Base-by-base conservation (phyloP, 1,140 invertebrate genomes). In the Zaprionus lachaisei region DNA sequence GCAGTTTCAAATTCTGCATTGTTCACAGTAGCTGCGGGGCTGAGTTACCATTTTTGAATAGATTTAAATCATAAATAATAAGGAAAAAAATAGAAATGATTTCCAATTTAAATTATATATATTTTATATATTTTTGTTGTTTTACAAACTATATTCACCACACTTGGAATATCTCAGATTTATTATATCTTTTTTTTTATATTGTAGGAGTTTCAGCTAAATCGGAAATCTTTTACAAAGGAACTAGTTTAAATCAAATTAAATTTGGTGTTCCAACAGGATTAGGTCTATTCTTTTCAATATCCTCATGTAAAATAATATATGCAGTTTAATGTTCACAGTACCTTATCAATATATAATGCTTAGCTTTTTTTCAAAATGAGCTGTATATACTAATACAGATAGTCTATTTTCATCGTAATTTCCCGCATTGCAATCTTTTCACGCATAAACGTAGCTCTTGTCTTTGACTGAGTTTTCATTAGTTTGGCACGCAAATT, bases 1-100 rank as follows among this genome's bases (percentile, higher is more conserved):
- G 79, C 70, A 78, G 79, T 81, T 78, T 81, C 38, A 85, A 81
- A 80, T 85, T 81, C 47, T 66, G 77, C 72, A 75, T 81, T 78
- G 70, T 78, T 66, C 38, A 2, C 60, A 73, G 77, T 26, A 54
- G 37, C 63, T 34, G 57, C 28, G 34, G 22, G 26, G 9, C 26
- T 31, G 9, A 51, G 51, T 44, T n/a, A 44, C 41, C 5, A 44
- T 83, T 80, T 51, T 80, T 55, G n/a, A 72, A 49, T 55, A 22
- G 61, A 31, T 17, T n/a, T 5, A 41, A 15, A 41, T 41, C 4
- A n/a, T n/a, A n/a, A 41, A 41, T n/a, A 31, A 1, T 6, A n/a
- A 1, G 2, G 38, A 41, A 3, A 41, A 14, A 41, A 6, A 31
- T 31, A 31, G 6, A 47, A 47, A 26, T 11, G 11, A 9, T 54